A percentile compares a stretch with the other conserved stretches of the same genome.
Evolutionary conservation across 1,140 invertebrate species (phyloP).

Genomic region (Agrypnia vestita): DNA sequence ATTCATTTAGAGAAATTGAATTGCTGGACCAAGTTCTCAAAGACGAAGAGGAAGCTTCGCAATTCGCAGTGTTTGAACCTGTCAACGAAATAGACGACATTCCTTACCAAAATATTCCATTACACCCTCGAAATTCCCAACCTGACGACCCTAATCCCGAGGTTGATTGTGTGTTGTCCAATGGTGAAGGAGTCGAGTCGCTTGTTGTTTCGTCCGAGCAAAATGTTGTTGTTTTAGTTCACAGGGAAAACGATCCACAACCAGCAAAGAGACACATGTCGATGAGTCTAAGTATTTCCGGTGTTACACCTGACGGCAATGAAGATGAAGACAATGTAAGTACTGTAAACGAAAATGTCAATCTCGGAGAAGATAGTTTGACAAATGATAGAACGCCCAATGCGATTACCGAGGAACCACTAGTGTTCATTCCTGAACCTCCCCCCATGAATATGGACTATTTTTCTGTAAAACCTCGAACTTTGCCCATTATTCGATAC

Average conservation of each 20-base stretch:
- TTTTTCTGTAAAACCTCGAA: conserved; percentile 26
- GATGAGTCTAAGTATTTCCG: conserved; percentile 7
- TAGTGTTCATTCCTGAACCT: conserved; percentile 49
- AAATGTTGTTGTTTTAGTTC: conserved; percentile 61
- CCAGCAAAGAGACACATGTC: neutral
- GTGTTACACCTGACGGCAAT: conserved; percentile 9
- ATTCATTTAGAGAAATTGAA: conserved; percentile 45
- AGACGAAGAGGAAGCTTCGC: conserved; percentile 55
- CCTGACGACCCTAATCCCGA: conserved; percentile 13
- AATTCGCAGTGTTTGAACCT: neutral
- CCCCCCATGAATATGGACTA: conserved; percentile 51
- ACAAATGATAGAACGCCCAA: neutral
- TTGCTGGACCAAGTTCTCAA: conserved; percentile 52
- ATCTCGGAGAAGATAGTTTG: conserved; percentile 39
- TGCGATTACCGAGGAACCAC: conserved; percentile 11
- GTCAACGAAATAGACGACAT: conserved; percentile 4
- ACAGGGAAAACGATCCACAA: conserved; percentile 58
- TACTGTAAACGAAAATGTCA: conserved; percentile 14
- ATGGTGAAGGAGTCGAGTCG: conserved; percentile 31
- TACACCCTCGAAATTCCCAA: neutral
- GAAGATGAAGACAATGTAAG: conserved; percentile 44
- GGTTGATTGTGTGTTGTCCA: conserved; percentile 4
- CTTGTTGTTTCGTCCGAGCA: conserved; percentile 48
- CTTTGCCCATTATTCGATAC: neutral
- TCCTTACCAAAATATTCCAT: conserved; percentile 9